Percentiles rank a stretch among this genome's conserved stretches.
These are phyloP conservation scores for Triplophysa yarkandensis DNA, from an alignment of 2,797 vertebrate species.

Conservation along the genomic window DNA sequence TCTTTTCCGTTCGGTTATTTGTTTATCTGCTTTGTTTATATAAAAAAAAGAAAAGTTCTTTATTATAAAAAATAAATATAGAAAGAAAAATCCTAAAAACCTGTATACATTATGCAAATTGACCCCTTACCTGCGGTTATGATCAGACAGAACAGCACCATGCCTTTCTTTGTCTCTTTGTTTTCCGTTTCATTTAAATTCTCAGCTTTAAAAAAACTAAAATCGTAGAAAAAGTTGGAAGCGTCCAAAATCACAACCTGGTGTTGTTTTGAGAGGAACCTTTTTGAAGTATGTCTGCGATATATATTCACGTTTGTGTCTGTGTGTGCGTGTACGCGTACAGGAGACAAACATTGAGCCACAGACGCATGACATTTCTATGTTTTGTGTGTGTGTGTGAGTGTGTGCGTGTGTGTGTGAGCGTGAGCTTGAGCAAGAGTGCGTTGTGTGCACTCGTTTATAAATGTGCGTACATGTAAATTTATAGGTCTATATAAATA, in stretches of 20 bases:
- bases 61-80: conserved; percentile 80
- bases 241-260: conserved; percentile 87
- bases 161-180: conserved; percentile 73
- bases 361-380: conserved; percentile 71
- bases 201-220: conserved; percentile 84
- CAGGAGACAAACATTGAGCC: conserved; percentile 74
- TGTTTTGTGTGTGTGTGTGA: conserved; percentile 44
- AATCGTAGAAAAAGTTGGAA: conserved; percentile 80
- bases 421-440: conserved; percentile 55
- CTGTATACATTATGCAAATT: conserved; percentile 94
- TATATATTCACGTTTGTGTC: conserved; percentile 38
- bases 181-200: conserved; percentile 69
- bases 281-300: conserved; percentile 75
- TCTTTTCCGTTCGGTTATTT: conserved; percentile 67
- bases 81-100: conserved; percentile 77
- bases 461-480: conserved; percentile 85
- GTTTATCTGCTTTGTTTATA: conserved; percentile 79
- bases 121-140: conserved; percentile 85
- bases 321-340: conserved; percentile 30
- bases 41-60: conserved; percentile 86
- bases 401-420: conserved; percentile 64
- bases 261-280: conserved; percentile 87
- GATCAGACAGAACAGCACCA: conserved; percentile 85
- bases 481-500: conserved; percentile 87
- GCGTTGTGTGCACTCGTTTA: conserved; percentile 78